Evolutionary conservation across 2,888 invertebrate species (phyloP).

Genomic region (Drosophila affinis): DNA sequence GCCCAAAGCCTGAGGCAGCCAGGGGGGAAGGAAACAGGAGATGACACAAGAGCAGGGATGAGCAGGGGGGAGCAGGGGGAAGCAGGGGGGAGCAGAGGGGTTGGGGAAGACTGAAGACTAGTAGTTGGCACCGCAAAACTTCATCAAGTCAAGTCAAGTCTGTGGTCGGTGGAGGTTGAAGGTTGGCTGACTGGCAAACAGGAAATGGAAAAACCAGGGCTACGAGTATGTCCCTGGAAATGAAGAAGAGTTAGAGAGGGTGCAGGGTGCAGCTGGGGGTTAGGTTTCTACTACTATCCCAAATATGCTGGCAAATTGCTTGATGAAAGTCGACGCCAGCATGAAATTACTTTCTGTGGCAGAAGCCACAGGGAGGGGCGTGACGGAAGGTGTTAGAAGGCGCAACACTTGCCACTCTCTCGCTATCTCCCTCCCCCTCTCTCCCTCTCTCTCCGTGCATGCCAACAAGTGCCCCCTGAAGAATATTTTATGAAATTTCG

Average conservation of each 20-base stretch:
- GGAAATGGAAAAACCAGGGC: slow-evolving; percentile 45
- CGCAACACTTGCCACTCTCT: slow-evolving; percentile 2
- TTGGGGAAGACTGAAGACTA: slow-evolving; percentile 14
- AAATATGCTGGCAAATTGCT: slow-evolving; percentile 63
- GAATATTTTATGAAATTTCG: slow-evolving; percentile 12
- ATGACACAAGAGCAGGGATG: background rate
- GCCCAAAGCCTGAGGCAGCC: background rate
- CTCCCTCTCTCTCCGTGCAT: slow-evolving; percentile 21
- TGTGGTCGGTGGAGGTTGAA: slow-evolving; percentile 15
- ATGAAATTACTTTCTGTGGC: slow-evolving; percentile 61
- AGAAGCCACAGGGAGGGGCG: too few relatives aligned
- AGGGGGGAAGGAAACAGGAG: background rate
- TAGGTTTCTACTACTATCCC: slow-evolving; percentile 19
- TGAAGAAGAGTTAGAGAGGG: background rate
- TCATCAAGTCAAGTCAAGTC: slow-evolving; percentile 48
- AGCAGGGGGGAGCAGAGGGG: background rate
- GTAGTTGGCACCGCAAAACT: slow-evolving; percentile 35
- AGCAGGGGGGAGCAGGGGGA: too few relatives aligned
- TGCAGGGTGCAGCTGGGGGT: background rate
- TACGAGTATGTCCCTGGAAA: background rate
- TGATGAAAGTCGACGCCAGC: slow-evolving; percentile 49
- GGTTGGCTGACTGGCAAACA: slow-evolving; percentile 30
- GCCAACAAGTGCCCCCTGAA: slow-evolving; percentile 44
- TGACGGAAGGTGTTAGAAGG: slow-evolving; percentile 20
- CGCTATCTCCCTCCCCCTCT: slow-evolving; percentile 2